Evolutionary conservation across 2,888 invertebrate species (phyloP).

Genomic region (Meteorus colon): DNA sequence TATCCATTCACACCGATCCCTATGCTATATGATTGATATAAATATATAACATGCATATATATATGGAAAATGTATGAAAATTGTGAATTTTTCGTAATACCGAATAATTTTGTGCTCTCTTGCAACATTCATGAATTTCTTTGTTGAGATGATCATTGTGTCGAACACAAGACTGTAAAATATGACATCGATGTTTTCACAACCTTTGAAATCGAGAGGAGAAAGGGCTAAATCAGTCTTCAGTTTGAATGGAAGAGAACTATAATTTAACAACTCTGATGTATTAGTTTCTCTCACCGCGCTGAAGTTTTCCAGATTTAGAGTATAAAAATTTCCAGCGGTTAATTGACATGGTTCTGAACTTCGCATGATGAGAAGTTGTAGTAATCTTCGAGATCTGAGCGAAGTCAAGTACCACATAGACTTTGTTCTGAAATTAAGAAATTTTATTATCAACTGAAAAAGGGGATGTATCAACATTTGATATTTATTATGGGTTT

Average conservation of each 20-base stretch:
- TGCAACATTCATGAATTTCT: not conserved
- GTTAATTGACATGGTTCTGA: constrained; percentile 56
- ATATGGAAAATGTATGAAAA: not conserved
- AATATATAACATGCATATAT: not conserved
- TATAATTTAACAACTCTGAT: not conserved
- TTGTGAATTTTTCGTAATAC: not conserved
- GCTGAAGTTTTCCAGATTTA: constrained; percentile 59
- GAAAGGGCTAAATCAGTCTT: not conserved
- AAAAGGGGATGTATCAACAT: not conserved
- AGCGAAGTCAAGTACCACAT: constrained; percentile 58
- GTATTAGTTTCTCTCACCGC: constrained; percentile 52
- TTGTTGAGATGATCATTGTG: constrained; percentile 43
- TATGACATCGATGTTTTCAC: constrained; percentile 59
- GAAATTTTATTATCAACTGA: not conserved
- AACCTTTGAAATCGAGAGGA: constrained; percentile 51
- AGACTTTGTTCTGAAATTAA: constrained; percentile 48
- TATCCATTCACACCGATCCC: no score
- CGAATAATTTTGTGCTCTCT: not conserved
- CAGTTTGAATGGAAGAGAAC: not conserved
- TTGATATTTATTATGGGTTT: not conserved
- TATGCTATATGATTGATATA: no score
- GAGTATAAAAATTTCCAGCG: constrained; percentile 55
- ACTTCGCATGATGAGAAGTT: constrained; percentile 55
- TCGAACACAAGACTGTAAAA: constrained; percentile 58
- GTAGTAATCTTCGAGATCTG: constrained; percentile 54